phyloP scores from a whole-genome alignment of 2,888 invertebrate species.

The Disparrhopalites patrizii region DNA sequence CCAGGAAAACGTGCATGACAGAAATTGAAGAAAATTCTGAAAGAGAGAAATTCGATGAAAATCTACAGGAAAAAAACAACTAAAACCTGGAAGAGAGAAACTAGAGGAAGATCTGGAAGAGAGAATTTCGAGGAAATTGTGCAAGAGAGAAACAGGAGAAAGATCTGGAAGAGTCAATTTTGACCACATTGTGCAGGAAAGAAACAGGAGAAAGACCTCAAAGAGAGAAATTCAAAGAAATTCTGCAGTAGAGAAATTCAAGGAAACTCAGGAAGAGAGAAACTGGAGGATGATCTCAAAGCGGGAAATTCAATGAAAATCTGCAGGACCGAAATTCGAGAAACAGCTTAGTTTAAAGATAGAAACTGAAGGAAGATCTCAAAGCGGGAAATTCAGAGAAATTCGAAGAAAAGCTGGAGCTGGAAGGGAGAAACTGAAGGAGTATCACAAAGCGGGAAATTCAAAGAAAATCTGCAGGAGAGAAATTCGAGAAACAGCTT shows the following conservation, averaged over 20 bases:
- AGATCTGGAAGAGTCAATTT: background rate
- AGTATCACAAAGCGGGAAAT: too few species aligned
- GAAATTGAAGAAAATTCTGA: too few species aligned
- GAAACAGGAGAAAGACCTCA: background rate
- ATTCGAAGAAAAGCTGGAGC: too few species aligned
- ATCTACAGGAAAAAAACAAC: background rate
- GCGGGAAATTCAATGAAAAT: background rate
- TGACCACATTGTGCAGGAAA: background rate
- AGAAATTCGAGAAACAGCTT: too few species aligned
- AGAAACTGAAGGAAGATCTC: too few species aligned
- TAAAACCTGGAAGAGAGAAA: background rate
- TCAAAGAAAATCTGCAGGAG: too few species aligned
- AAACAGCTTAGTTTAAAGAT: too few species aligned
- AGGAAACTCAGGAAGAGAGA: background rate
- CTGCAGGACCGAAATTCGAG: too few species aligned
- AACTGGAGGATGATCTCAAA: background rate
- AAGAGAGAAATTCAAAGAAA: background rate
- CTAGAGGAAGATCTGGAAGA: background rate
- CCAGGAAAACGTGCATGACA: too few species aligned
- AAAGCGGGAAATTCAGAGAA: too few species aligned
- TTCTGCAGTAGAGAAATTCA: background rate
- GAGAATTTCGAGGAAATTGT: background rate
- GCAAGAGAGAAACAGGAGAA: background rate
- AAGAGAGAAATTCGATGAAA: too few species aligned
- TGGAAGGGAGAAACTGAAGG: too few species aligned